Conservation (phyloP, 2,797 vertebrate genomes). For the Hippoglossus hippoglossus region DNA sequence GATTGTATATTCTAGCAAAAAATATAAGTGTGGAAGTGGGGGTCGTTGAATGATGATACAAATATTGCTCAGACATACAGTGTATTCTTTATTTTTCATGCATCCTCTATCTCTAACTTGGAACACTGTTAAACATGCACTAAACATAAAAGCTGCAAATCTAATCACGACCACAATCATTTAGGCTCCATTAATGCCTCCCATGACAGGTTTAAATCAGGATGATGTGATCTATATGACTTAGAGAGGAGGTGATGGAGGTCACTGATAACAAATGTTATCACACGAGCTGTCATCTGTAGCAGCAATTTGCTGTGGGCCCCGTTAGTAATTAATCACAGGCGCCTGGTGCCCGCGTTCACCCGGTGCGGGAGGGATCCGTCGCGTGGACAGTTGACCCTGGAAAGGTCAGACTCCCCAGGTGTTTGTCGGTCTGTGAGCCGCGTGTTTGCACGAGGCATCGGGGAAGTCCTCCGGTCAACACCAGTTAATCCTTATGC, state of each 20-base stretch:
- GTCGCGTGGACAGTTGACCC: constrained; percentile 56
- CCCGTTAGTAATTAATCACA: constrained; percentile 77
- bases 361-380: constrained; percentile 52
- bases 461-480: constrained; percentile 37
- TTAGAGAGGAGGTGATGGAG: constrained; percentile 54
- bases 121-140: not conserved
- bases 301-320: constrained; percentile 58
- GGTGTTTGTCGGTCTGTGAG: constrained; percentile 53
- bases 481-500: constrained; percentile 59
- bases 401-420: constrained; percentile 67
- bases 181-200: constrained; percentile 31
- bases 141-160: constrained; percentile 4
- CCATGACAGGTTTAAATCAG: constrained; percentile 42
- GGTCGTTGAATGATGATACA: not conserved
- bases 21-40: not conserved
- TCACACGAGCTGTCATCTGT: constrained; percentile 69
- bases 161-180: constrained; percentile 17
- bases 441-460: constrained; percentile 38
- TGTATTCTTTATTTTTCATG: not conserved
- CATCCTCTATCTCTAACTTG: not conserved
- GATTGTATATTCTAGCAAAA: too few relatives aligned
- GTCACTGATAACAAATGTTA: constrained; percentile 68
- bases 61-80: not conserved
- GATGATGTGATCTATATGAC: constrained; percentile 41
- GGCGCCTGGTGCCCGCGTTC: constrained; percentile 53